Conservation (phyloP, 1,140 invertebrate genomes). For the Cecropterus lyciades region DNA sequence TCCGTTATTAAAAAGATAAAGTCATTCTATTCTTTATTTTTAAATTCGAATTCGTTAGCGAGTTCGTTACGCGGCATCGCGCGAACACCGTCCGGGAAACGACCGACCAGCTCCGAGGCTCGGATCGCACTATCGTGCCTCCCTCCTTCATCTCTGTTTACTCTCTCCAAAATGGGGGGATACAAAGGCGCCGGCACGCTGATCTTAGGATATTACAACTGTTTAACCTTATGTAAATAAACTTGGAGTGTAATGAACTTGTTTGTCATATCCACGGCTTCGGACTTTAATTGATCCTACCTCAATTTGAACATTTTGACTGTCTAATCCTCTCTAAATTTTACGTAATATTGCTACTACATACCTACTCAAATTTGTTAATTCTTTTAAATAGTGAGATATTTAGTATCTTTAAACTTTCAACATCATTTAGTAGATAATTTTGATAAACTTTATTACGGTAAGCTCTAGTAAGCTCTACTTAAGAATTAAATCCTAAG, state of each 20-base stretch:
- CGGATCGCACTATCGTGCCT: conserved; percentile 73
- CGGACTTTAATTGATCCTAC: conserved; percentile 9
- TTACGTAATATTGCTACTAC: background rate
- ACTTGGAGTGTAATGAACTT: conserved; percentile 55
- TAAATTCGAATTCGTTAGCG: conserved; percentile 57
- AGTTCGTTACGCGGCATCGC: conserved; percentile 59
- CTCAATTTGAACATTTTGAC: background rate
- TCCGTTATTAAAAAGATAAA: conserved; percentile 40
- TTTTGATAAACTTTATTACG: background rate
- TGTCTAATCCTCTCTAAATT: conserved; percentile 7
- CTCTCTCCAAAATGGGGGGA: conserved; percentile 76
- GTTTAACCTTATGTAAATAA: conserved; percentile 69
- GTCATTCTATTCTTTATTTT: conserved; percentile 43
- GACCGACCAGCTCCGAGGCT: conserved; percentile 63
- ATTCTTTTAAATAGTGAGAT: conserved; percentile 4
- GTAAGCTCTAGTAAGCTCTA: background rate
- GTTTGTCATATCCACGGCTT: conserved; percentile 29
- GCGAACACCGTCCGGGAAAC: conserved; percentile 49
- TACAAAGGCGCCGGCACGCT: conserved; percentile 65
- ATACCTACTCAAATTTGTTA: background rate
- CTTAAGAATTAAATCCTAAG: background rate
- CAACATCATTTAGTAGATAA: background rate
- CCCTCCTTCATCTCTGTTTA: conserved; percentile 79
- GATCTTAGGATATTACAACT: conserved; percentile 66
- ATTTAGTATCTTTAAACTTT: background rate